phyloP scores from a whole-genome alignment of 2,888 invertebrate genomes.

The Caenorhabditis afra region DNA sequence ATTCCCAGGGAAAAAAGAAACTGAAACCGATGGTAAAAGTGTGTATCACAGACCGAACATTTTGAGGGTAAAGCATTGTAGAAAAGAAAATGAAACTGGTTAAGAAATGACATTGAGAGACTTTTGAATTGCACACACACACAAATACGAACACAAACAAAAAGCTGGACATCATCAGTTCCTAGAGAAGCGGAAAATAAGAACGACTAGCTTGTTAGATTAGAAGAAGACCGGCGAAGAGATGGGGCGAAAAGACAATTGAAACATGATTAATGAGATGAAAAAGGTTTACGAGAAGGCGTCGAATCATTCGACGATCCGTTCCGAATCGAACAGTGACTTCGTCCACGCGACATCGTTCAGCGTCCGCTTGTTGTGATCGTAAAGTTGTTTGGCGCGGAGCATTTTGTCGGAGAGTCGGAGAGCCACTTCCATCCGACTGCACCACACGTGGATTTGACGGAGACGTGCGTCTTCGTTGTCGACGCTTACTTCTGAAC shows the following conservation, averaged over 20 bases:
- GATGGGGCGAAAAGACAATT: conserved; percentile 5
- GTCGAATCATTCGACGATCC: conserved; percentile 26
- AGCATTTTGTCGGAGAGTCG: conserved; percentile 73
- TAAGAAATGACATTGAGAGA: conserved; percentile 3
- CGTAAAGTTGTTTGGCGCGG: conserved; percentile 77
- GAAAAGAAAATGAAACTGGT: conserved; percentile 17
- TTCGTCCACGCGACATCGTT: conserved; percentile 60
- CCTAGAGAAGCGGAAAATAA: conserved; percentile 10
- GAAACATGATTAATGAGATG: conserved; percentile 24
- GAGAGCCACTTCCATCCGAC: conserved; percentile 66
- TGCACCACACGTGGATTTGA: conserved; percentile 68
- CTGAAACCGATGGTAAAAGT: conserved; percentile 1
- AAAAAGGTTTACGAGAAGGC: conserved; percentile 1
- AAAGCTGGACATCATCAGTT: conserved; percentile 13
- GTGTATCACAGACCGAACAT: conserved; percentile 28
- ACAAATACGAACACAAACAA: conserved; percentile 1
- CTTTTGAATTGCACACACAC: conserved; percentile 11
- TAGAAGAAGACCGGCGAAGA: conserved; percentile 26
- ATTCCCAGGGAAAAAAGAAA: conserved; percentile 16
- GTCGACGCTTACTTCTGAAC: conserved; percentile 67
- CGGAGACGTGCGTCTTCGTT: conserved; percentile 57
- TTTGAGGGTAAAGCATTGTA: conserved; percentile 28
- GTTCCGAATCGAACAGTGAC: conserved; percentile 44
- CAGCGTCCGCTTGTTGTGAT: conserved; percentile 75
- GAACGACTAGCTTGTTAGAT: conserved; percentile 27